Base-by-base conservation (phyloP, 2,888 invertebrate species). In the Eucera pruinosa region DNA sequence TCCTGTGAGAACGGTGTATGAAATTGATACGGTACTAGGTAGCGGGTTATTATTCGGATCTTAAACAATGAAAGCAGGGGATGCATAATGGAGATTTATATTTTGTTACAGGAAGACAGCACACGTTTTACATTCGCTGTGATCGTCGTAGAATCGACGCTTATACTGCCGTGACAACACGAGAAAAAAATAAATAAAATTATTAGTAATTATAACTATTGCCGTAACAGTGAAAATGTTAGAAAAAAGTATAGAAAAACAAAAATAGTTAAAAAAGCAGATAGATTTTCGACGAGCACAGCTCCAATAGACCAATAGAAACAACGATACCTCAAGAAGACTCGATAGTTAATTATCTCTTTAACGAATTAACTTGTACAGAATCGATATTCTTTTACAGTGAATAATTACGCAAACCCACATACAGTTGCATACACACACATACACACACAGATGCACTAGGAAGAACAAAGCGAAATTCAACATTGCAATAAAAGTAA, bases 251-350 rank as follows among this genome's bases (percentile, higher is more conserved):
- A 11, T 39, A 57, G 11, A 55, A n/a, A 45, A 23, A 7, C 54
- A 58, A 9, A 69, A 23, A 15, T 2, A 27, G 11, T 23, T 20
- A 11, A 13, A n/a, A 52, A 48, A 39, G 33, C 52, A 45, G 58
- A 58, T 39, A 64, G 78, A 79, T 86, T 86, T 86, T 86, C 79
- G 82, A 82, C 86, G 88, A 89, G 81, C 88, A 83, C 88, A 85
- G 88, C 87, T 86, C 84, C 86, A 84, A 87, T 92, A 92, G 92
- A 92, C 92, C 92, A 92, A 92, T 92, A 92, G 92, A 91, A 91
- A 92, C 91, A 91, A 91, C 90, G 89, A 92, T 92, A 92, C 92
- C 91, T 92, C 92, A 92, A 90, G 87, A 91, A 91, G 89, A 91
- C 91, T 91, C 91, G 90, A 92, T 92, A 91, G 91, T 91, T 92